Percentiles rank a stretch among this genome's conserved stretches.
Conservation (phyloP, 1,140 invertebrate species). For the Portunus trituberculatus region DNA sequence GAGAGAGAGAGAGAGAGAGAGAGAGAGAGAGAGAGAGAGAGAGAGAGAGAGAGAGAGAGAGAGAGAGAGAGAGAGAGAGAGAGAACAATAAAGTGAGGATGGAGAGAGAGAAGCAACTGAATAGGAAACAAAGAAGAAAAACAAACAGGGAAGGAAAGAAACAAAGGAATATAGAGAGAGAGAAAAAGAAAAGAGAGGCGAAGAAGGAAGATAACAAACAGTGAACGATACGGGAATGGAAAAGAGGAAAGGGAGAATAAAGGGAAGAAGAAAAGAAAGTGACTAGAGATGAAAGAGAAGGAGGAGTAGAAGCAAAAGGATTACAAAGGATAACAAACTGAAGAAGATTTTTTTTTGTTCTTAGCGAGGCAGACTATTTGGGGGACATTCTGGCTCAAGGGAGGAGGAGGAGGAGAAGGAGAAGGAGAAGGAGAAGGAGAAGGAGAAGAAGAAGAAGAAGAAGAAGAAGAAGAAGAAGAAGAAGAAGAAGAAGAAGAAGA, state of each 20-base stretch:
- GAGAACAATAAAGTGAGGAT: background rate
- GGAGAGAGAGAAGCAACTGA: background rate
- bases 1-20: background rate
- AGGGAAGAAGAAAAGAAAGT: background rate
- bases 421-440: background rate
- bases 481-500: background rate
- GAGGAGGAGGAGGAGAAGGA: constrained; percentile 26
- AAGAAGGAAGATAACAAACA: background rate
- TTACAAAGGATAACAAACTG: background rate
- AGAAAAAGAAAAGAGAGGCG: background rate
- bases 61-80: background rate
- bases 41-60: constrained; percentile 41
- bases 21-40: background rate
- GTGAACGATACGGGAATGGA: background rate
- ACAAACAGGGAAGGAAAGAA: background rate
- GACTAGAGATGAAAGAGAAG: background rate
- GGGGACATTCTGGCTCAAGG: background rate
- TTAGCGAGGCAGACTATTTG: no score
- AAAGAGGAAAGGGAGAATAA: background rate
- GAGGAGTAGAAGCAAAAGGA: background rate
- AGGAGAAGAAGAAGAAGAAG: background rate
- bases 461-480: background rate
- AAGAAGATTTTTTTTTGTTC: no score
- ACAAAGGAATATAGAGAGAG: background rate
- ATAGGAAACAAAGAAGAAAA: background rate